Evolutionary conservation across 2,113 vertebrate genomes (phyloP), one percentile per base, ranked within the genome.

Genomic region (Semicossyphus pulcher): DNA sequence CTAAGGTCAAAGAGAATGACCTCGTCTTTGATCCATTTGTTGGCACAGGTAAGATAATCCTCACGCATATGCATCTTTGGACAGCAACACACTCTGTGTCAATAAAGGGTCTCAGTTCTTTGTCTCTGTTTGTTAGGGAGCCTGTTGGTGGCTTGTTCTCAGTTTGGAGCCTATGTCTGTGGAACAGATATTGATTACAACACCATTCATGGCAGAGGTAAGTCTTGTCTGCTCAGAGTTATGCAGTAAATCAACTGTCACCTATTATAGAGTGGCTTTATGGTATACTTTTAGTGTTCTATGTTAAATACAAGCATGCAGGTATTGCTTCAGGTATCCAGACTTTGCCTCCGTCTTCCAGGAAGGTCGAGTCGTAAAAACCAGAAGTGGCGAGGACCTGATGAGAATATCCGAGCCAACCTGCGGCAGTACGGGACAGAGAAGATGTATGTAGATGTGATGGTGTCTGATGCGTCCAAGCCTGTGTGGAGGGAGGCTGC

Each of bases 151-250:
- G 96, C 98, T 10, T 98, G 96, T 77, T 97, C 97, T 61, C 97
- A 96, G 86, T 99, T 98, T 78, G 96, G 96, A 75, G 96, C 97
- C 0, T 99, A 99, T 25, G 97, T 99, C 0, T 98, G 92, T 81
- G 98, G 97, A 72, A 94, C 95, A 45, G 97, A 99, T 83, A 99
- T 99, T 63, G 97, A 99, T 91, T 99, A 97, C 91, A 99, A 97
- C 90, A 99, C 95, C 51, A 93, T 98, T 70, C 97, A 99, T 20
- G 97, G 98, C 63, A 93, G 95, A 89, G 98, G 97, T 98, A 93
- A 70, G 93, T 26, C 21, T 41, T 18, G 6, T 26, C 14, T 10
- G 12, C 20, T 42, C 25, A 1, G 4, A 71, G 28, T 48, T 11
- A 51, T 1, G n/a, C 16, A 14, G 1, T 9, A 51, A 18, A 29